Evolutionary conservation across 2,888 invertebrate species (phyloP).

Genomic region (Megaustenia siamemsis): DNA sequence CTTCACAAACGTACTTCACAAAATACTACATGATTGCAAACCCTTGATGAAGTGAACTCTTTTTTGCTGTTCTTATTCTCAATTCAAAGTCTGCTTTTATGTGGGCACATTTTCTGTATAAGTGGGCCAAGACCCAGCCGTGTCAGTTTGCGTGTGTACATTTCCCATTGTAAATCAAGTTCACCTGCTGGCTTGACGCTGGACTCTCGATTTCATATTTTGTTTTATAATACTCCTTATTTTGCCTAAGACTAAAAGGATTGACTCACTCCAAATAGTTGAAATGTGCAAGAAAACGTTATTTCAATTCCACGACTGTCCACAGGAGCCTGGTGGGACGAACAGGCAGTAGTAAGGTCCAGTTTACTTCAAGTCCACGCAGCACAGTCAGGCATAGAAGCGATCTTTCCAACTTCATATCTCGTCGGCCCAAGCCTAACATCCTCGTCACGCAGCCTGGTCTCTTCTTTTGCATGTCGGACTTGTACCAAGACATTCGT

Average conservation of each 20-base stretch:
- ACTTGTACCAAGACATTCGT: conserved; percentile 26
- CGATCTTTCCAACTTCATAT: conserved; percentile 14
- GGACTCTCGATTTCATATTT: background rate
- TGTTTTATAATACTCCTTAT: background rate
- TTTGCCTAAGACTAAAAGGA: background rate
- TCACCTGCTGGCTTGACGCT: conserved; percentile 16
- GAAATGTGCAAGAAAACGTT: background rate
- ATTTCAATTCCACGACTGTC: conserved; percentile 21
- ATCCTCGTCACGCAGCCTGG: background rate
- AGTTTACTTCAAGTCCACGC: conserved; percentile 22
- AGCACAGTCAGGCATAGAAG: background rate
- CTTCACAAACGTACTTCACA: background rate
- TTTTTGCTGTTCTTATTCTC: background rate
- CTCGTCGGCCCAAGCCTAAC: background rate
- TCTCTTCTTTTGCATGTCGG: background rate
- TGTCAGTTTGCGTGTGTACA: background rate
- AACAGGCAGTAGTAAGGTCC: conserved; percentile 37
- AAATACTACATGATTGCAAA: background rate
- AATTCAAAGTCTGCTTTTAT: conserved; percentile 2
- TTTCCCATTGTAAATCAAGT: background rate
- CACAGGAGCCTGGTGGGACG: conserved; percentile 42
- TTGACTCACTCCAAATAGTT: background rate
- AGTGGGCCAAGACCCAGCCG: background rate
- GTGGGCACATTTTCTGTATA: background rate
- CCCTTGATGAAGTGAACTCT: background rate